Conservation (phyloP, 2,888 invertebrate genomes). For the Alitta virens region DNA sequence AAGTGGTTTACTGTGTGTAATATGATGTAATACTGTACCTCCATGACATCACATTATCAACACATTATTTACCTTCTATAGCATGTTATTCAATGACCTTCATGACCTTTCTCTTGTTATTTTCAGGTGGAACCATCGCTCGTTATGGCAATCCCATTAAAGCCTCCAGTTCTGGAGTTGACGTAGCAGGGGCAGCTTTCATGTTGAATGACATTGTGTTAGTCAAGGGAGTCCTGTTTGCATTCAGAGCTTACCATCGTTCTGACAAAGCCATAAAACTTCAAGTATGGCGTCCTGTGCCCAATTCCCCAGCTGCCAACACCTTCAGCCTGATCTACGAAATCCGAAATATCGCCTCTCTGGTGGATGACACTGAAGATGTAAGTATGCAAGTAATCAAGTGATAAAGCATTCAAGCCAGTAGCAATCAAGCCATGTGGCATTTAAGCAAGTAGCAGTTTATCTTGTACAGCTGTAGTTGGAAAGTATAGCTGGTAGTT, state of each 20-base stretch:
- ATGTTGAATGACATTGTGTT: conserved; percentile 20
- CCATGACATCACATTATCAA: too few species aligned
- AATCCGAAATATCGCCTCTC: conserved; percentile 12
- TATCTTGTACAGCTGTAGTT: too few species aligned
- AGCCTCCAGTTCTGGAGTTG: conserved; percentile 17
- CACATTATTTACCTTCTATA: too few species aligned
- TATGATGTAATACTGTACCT: too few species aligned
- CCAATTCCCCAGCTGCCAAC: neutral
- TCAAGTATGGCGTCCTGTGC: conserved; percentile 26
- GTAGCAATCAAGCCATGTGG: too few species aligned
- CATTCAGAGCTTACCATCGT: conserved; percentile 25
- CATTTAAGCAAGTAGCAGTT: too few species aligned
- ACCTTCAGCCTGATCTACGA: conserved; percentile 14
- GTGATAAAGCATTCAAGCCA: too few species aligned
- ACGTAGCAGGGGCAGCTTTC: conserved; percentile 20
- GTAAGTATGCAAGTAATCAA: conserved; percentile 21
- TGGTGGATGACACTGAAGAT: conserved; percentile 14
- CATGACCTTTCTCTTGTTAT: too few species aligned
- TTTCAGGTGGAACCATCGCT: neutral
- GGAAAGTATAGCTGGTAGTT: too few species aligned
- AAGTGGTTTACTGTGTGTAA: too few species aligned
- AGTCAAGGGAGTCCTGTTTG: conserved; percentile 22
- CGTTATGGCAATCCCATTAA: conserved; percentile 18
- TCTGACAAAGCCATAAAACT: conserved; percentile 14
- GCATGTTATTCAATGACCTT: too few species aligned